Conservation (phyloP, 1,140 invertebrate genomes). For the Penaeus vannamei region DNA sequence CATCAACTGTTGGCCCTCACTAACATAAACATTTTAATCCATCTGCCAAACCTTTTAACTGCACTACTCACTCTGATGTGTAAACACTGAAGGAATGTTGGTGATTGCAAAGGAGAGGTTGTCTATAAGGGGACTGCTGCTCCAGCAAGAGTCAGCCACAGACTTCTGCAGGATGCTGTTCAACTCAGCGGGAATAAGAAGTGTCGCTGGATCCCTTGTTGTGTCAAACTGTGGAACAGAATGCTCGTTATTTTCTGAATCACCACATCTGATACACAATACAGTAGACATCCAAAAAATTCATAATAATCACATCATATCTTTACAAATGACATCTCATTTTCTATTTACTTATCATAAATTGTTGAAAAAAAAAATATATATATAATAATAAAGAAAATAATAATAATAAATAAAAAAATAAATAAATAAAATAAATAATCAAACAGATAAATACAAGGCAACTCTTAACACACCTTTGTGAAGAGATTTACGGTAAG, state of each 20-base stretch:
- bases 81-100: conserved; percentile 36
- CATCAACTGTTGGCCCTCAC: no score
- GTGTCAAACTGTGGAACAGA: neutral
- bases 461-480: conserved; percentile 8
- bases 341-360: no score
- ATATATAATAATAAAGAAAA: neutral
- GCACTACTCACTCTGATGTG: conserved; percentile 10
- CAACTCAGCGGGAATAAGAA: conserved; percentile 31
- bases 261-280: neutral
- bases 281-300: no score
- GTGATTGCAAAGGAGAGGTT: conserved; percentile 52
- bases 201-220: conserved; percentile 8
- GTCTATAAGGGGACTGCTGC: conserved; percentile 24
- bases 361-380: no score
- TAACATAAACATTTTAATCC: no score
- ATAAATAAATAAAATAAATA: neutral
- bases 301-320: no score
- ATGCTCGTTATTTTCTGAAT: neutral
- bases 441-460: neutral
- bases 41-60: no score
- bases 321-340: no score
- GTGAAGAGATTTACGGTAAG: conserved; percentile 42
- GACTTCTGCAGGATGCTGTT: conserved; percentile 44
- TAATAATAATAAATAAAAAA: neutral
- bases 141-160: conserved; percentile 49